Conservation (phyloP, 2,113 vertebrate species). For the Nothocercus nigrocapillus region DNA sequence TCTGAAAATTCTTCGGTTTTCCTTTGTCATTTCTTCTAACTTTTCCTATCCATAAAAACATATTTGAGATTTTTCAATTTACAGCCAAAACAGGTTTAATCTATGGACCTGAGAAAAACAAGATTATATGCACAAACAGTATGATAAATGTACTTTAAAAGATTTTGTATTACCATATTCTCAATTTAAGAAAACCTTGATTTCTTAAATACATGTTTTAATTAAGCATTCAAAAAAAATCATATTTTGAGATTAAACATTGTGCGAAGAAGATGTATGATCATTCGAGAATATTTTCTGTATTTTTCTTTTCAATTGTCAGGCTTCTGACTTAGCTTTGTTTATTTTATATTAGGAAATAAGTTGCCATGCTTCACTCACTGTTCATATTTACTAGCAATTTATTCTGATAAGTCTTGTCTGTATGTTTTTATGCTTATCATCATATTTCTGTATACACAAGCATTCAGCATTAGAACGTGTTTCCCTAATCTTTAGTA, state of each 20-base stretch:
- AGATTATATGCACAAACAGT: background rate
- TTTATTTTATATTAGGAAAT: background rate
- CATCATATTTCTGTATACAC: background rate
- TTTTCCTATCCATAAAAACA: background rate
- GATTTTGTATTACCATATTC: background rate
- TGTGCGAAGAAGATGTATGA: background rate
- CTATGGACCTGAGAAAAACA: background rate
- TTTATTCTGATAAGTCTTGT: background rate
- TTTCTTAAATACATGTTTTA: slow-evolving; percentile 24
- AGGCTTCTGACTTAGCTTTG: background rate
- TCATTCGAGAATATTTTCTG: background rate
- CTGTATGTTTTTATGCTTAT: background rate
- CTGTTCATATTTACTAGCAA: background rate
- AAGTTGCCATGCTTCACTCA: background rate
- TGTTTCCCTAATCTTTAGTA: background rate
- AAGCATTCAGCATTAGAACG: background rate
- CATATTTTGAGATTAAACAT: background rate
- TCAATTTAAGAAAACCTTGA: background rate
- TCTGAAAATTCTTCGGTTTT: rapidly evolving
- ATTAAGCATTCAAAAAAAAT: background rate
- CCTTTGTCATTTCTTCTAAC: background rate
- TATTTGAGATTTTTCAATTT: background rate
- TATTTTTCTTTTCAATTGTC: background rate
- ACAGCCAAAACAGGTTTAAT: background rate
- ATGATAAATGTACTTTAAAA: background rate